Evolutionary conservation across 2,888 invertebrate species (phyloP).

Genomic region (Toxonevra muliebris): DNA sequence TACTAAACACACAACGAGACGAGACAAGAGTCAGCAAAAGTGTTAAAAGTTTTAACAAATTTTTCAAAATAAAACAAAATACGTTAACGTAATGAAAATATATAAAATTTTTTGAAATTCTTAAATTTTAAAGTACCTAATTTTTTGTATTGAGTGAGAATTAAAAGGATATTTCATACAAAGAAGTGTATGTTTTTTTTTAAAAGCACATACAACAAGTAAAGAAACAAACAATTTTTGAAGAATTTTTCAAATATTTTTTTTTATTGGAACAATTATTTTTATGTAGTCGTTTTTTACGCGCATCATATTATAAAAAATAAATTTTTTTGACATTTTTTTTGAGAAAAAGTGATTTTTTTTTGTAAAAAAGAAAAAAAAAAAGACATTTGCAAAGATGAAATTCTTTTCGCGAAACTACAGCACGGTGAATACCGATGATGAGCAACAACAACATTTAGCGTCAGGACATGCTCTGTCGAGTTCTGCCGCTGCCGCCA

Average conservation of each 20-base stretch:
- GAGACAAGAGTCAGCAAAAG: neutral
- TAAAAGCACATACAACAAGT: no score
- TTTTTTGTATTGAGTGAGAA: no score
- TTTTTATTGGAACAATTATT: slow-evolving; percentile 1
- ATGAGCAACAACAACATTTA: slow-evolving; percentile 45
- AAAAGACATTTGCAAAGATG: slow-evolving; percentile 62
- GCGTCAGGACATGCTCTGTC: slow-evolving; percentile 13
- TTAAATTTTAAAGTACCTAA: no score
- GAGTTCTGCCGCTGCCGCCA: neutral
- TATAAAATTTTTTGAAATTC: no score
- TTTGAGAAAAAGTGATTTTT: neutral
- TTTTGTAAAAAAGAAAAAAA: slow-evolving; percentile 6
- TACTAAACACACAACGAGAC: no score
- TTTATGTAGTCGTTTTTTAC: neutral
- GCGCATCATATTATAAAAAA: slow-evolving; percentile 16
- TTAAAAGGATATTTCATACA: no score
- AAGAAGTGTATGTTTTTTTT: no score
- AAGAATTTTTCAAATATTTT: no score
- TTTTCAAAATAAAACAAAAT: slow-evolving; percentile 11
- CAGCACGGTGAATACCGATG: slow-evolving; percentile 67
- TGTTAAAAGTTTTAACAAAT: slow-evolving; percentile 7
- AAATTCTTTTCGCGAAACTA: slow-evolving; percentile 72
- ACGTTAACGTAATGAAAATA: slow-evolving; percentile 16
- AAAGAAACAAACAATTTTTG: neutral
- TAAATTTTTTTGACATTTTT: slow-evolving; percentile 27